Base-by-base conservation (phyloP, 2,797 vertebrate species). In the Coreius guichenoti region DNA sequence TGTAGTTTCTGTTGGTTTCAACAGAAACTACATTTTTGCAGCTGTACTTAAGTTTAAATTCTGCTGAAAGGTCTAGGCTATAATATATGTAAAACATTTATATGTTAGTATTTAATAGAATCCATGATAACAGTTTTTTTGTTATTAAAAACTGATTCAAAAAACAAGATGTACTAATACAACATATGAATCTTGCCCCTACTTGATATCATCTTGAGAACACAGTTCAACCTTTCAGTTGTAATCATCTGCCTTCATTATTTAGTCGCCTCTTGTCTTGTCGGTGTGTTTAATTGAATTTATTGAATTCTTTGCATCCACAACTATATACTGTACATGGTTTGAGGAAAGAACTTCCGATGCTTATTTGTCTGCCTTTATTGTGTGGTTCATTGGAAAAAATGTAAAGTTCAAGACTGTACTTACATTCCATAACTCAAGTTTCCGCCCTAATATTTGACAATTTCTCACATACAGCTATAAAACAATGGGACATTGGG, bases 281-380 rank as follows among this genome's bases (percentile, higher is more conserved):
- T 49, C 17, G 29, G 70, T 51, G 16, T 45, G 23, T 21, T 74
- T 74, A 17, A 73, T 21, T 49, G 17, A 74, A 74, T 31, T 39
- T 21, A 36, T 5, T 31, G 4, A 74, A 56, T 54, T 14, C 1
- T 54, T 33, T 51, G 9, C 17, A 74, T 21, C 3, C 47, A 33
- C 29, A 21, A 0, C 70, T 73, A 1, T 49, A 4, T 31, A 11
- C 12, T 45, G 13, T n/a, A n/a, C 21, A n/a, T 31, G 6, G 61
- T 75, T 68, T 81, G 61, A 74, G 14, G 23, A 70, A 63, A 36
- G 21, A 16, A 33, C 17, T 29, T 63, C 78, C 33, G 21, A 78
- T 45, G 17, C 19, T 47, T 81, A 36, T 65, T 51, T 85, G 26
- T 85, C 77, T 85, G 79, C 58, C 2, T 67, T 81, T 45, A 76